Base-by-base conservation (phyloP, 2,888 invertebrate genomes). In the Caenorhabditis sp. region DNA sequence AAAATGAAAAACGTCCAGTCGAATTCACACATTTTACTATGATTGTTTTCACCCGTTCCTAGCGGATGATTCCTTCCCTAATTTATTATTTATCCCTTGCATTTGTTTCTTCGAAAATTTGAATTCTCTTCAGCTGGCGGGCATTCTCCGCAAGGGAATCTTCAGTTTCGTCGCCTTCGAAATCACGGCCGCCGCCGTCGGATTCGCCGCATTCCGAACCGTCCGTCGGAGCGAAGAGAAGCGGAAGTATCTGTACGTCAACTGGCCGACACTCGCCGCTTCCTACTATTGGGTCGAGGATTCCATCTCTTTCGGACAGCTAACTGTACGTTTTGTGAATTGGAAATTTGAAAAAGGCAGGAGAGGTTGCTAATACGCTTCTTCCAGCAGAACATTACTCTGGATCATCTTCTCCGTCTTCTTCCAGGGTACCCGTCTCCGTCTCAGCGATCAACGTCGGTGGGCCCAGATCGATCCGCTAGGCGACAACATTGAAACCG, bases 211-310 rank as follows among this genome's bases (percentile, higher is more conserved):
- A 0, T 83, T 83, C 58, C 74, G 80, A 8, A 71, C 68, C 2
- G 28, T 82, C 15, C 37, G 86, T 44, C 79, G 86, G 18, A 84
- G 83, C 47, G 84, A 84, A 50, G 79, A 81, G 40, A 80, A 82
- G 15, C 32, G 86, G 24, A 72, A 85, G 55, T 86, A 83, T 22
- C 67, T 86, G 51, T 86, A 86, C 60, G 44, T 76, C 50, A 83
- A 83, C 68, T 85, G 72, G 77, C 86, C 86, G 18, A 60, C 61
- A 20, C 22, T 85, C 9, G 74, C 84, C 11, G 53, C 80, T 18
- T 35, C 82, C 4, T 87, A 87, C 68, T 87, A 87, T 60, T 86
- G 85, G 84, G 70, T 83, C 9, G 87, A 87, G 44, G 87, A 87
- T 51, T 82, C 84, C 0, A 82, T 85, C 5, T 86, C 86, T 6